A percentile compares a stretch with the other conserved stretches of the same genome.
These are phyloP conservation scores for Macrocentrus cingulum DNA, from an alignment of 1,140 invertebrate species.

Conservation along the genomic window DNA sequence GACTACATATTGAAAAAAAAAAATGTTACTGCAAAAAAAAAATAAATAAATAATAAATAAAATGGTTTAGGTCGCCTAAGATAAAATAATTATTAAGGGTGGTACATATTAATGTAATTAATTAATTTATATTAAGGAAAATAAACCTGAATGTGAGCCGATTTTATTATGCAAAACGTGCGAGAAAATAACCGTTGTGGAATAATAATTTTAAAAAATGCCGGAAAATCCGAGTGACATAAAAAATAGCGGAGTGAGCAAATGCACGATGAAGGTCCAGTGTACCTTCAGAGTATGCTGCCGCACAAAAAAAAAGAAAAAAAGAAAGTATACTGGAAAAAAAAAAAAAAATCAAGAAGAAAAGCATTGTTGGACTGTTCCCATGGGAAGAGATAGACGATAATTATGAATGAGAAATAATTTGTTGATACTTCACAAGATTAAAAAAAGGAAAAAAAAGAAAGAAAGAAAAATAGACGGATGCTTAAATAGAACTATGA, in stretches of 20 bases:
- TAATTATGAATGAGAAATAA: conserved; percentile 20
- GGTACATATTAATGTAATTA: conserved; percentile 20
- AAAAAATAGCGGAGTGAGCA: conserved; percentile 13
- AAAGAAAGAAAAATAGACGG: too few relatives aligned
- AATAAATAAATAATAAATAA: background rate
- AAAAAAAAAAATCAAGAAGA: conserved; percentile 6
- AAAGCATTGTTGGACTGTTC: conserved; percentile 24
- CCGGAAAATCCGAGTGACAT: too few relatives aligned
- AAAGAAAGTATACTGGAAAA: conserved; percentile 32
- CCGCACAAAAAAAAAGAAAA: conserved; percentile 25
- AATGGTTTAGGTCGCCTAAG: conserved; percentile 26
- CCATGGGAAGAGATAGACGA: conserved; percentile 17
- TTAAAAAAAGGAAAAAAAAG: conserved; percentile 17
- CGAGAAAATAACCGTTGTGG: too few relatives aligned
- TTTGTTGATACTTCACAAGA: conserved; percentile 14
- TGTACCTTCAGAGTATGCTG: conserved; percentile 37
- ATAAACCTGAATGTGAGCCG: too few relatives aligned
- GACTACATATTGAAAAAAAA: conserved; percentile 21
- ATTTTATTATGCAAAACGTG: too few relatives aligned
- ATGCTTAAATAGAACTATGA: too few relatives aligned
- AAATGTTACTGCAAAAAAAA: conserved; percentile 7
- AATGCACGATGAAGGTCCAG: conserved; percentile 19
- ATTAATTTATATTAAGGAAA: conserved; percentile 16
- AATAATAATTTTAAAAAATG: too few relatives aligned
- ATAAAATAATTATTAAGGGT: conserved; percentile 13